Evolutionary conservation across 2,797 vertebrate species (phyloP).

Genomic region (Cetoscarus ocellatus): DNA sequence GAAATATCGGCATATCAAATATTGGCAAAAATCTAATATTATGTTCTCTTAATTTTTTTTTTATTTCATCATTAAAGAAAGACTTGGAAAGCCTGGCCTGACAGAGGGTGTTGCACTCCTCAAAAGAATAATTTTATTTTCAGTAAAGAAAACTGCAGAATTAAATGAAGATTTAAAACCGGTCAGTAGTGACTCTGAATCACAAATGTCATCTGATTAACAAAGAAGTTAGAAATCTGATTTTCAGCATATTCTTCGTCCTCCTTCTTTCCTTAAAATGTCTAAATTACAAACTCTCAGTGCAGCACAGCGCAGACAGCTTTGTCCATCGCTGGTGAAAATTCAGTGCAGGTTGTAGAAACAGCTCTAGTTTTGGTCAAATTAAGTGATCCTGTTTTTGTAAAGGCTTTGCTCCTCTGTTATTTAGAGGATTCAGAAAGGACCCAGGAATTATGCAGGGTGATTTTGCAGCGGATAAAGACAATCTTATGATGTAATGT

Average conservation of each 20-base stretch:
- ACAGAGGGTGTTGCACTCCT: no score
- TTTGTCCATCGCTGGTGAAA: background rate
- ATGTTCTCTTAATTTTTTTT: no score
- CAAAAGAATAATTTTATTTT: no score
- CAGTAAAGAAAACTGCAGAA: no score
- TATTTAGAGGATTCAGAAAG: constrained; percentile 13
- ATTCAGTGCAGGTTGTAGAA: background rate
- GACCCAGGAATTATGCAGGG: background rate
- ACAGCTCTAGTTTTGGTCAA: constrained; percentile 1
- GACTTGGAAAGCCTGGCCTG: no score
- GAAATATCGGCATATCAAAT: no score
- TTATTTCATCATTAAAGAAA: no score
- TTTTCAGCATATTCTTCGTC: background rate
- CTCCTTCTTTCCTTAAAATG: background rate
- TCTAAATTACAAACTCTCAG: background rate
- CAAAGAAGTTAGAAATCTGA: background rate
- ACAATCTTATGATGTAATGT: constrained; percentile 32
- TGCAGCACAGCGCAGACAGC: background rate
- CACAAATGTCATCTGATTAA: no score
- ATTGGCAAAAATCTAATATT: no score
- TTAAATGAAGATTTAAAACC: no score
- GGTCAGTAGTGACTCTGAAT: no score
- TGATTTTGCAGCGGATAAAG: constrained; percentile 33
- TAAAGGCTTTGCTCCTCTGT: constrained; percentile 1
- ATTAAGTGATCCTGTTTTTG: background rate